Percentiles rank a stretch among this genome's conserved stretches.
These are phyloP conservation scores for Euphydryas editha DNA, from an alignment of 2,888 invertebrate genomes.

Conservation along the genomic window DNA sequence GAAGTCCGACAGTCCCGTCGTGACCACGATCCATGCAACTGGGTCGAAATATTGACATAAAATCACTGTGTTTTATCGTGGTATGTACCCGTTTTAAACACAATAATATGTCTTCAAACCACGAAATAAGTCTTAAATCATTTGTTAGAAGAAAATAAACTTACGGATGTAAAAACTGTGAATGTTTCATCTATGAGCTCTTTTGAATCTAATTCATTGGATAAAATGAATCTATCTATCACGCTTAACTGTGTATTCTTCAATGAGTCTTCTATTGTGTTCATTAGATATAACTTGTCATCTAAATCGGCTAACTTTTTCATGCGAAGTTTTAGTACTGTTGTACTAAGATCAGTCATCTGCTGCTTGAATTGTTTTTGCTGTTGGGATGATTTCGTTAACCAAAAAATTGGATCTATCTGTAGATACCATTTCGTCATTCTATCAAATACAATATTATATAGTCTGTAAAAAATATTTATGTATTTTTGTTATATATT, in stretches of 20 bases:
- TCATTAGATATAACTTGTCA: slow-evolving; percentile 47
- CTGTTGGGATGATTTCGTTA: slow-evolving; percentile 45
- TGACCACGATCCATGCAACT: too few relatives aligned
- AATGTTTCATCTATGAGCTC: slow-evolving; percentile 63
- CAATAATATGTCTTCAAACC: too few relatives aligned
- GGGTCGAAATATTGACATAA: too few relatives aligned
- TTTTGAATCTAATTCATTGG: slow-evolving; percentile 53
- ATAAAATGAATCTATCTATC: slow-evolving; percentile 68
- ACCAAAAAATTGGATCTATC: slow-evolving; percentile 63
- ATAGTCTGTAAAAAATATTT: slow-evolving; percentile 53
- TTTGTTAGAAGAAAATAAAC: slow-evolving; percentile 34
- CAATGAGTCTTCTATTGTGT: slow-evolving; percentile 52
- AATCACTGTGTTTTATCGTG: too few relatives aligned
- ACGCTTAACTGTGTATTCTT: slow-evolving; percentile 62
- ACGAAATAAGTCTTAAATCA: too few relatives aligned
- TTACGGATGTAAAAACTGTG: slow-evolving; percentile 72
- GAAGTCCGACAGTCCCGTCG: too few relatives aligned
- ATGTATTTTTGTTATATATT: neutral
- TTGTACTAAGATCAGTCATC: slow-evolving; percentile 47
- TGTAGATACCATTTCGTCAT: slow-evolving; percentile 76
- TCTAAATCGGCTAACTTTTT: slow-evolving; percentile 50
- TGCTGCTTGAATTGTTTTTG: slow-evolving; percentile 48
- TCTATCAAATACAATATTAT: slow-evolving; percentile 60
- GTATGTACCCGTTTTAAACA: too few relatives aligned
- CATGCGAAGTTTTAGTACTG: slow-evolving; percentile 52